Conservation (phyloP, 2,888 invertebrate species). For the Rhabditoides inermis region DNA sequence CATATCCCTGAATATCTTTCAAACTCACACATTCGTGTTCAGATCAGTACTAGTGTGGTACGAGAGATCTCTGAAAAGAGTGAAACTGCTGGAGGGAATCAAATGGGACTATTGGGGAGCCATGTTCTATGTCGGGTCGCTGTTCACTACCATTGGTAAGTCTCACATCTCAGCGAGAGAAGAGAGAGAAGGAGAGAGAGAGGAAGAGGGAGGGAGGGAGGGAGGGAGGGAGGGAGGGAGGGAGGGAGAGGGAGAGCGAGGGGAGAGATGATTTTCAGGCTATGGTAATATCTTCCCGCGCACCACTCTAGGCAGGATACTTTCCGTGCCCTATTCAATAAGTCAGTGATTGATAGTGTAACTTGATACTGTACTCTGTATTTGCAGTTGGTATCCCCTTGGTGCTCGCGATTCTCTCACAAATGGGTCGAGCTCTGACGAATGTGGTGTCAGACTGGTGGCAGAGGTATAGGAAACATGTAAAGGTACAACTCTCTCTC, state of each 20-base stretch:
- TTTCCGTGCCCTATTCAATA: conserved; percentile 83
- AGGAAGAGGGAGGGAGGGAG: not conserved
- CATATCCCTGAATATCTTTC: conserved; percentile 4
- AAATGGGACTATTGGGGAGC: conserved; percentile 54
- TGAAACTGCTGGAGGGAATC: conserved; percentile 39
- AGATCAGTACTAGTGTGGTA: conserved; percentile 33
- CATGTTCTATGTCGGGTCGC: conserved; percentile 55
- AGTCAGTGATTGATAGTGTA: too few species aligned
- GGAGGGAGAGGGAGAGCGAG: not conserved
- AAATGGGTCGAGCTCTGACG: conserved; percentile 73
- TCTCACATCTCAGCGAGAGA: not conserved
- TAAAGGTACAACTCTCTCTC: too few species aligned
- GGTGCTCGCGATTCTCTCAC: conserved; percentile 76
- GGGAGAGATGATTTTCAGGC: conserved; percentile 12
- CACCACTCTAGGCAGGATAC: conserved; percentile 72
- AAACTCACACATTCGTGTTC: conserved; percentile 4
- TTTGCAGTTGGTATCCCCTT: conserved; percentile 66
- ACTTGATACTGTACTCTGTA: too few species aligned
- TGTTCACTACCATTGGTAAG: conserved; percentile 60
- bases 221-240: not conserved
- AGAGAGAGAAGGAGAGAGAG: not conserved
- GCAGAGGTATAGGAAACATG: conserved; percentile 20
- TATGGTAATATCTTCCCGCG: conserved; percentile 86
- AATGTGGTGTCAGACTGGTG: conserved; percentile 23
- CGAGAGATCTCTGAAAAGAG: conserved; percentile 30